phyloP scores from a whole-genome alignment of 1,140 invertebrate genomes.

The Papilio polyxenes region DNA sequence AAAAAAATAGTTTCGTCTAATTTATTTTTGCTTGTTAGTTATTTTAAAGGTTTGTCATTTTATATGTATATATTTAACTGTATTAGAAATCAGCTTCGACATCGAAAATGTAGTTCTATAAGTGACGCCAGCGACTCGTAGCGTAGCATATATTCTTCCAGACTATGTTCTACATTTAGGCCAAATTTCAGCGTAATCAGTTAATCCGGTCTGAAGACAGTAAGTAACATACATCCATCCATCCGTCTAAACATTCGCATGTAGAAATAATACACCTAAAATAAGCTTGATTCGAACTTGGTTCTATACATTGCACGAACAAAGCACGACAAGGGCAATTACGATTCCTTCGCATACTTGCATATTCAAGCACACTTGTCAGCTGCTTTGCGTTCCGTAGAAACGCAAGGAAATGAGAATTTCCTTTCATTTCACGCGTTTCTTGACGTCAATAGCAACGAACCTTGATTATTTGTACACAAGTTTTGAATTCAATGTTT shows the following conservation, averaged over 20 bases:
- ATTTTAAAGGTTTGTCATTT: no score
- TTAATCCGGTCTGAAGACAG: no score
- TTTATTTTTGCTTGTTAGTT: not conserved
- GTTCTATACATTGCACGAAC: not conserved
- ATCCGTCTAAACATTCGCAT: no score
- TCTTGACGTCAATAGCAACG: not conserved
- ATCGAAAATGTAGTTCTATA: no score
- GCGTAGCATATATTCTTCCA: no score
- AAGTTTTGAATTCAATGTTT: not conserved
- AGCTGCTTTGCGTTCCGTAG: not conserved
- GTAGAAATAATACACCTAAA: not conserved
- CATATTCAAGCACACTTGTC: not conserved
- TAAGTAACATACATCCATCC: no score
- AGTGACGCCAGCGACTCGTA: no score
- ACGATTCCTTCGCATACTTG: not conserved
- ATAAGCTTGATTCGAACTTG: not conserved
- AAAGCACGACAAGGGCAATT: not conserved
- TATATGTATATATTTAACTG: no score
- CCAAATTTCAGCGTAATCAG: no score
- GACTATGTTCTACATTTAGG: no score
- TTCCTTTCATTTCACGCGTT: constrained; percentile 10
- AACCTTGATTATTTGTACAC: not conserved
- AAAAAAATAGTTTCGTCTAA: not conserved
- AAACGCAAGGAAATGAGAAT: not conserved
- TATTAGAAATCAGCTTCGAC: no score